These are phyloP conservation scores for Pseudococcus longispinus DNA, from an alignment of 2,888 invertebrate species.

Conservation along the genomic window DNA sequence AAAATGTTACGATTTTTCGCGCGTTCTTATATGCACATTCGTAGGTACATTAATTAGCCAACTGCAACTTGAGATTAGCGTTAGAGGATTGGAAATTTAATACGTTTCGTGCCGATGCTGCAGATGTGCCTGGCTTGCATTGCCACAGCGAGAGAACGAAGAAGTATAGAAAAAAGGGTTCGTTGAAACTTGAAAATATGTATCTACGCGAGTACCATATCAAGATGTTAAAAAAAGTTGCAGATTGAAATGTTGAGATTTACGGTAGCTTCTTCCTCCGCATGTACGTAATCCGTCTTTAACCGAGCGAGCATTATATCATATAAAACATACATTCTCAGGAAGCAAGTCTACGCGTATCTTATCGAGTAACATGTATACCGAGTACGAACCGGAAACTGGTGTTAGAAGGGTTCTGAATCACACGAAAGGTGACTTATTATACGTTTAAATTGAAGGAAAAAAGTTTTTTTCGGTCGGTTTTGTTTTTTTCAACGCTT, in stretches of 20 bases:
- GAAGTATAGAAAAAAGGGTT: not conserved
- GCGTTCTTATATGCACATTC: not conserved
- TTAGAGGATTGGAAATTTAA: not conserved
- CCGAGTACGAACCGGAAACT: constrained; percentile 43
- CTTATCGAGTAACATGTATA: constrained; percentile 38
- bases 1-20: constrained; percentile 7
- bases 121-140: not conserved
- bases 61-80: not conserved
- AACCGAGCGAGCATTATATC: constrained; percentile 14
- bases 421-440: constrained; percentile 55
- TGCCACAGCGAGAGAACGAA: not conserved
- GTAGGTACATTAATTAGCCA: not conserved
- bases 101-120: constrained; percentile 15
- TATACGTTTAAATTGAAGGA: constrained; percentile 51
- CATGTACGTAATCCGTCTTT: constrained; percentile 14
- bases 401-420: constrained; percentile 50
- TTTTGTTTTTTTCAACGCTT: constrained; percentile 43
- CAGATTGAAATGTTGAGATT: constrained; percentile 31
- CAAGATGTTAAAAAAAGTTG: constrained; percentile 34
- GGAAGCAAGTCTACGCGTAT: constrained; percentile 24
- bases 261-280: constrained; percentile 27
- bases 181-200: not conserved
- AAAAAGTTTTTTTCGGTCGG: constrained; percentile 23
- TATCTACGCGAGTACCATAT: not conserved
- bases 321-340: constrained; percentile 33